Percentiles rank a stretch among this genome's conserved stretches.
Conservation (phyloP, 2,888 invertebrate genomes). For the Saturnia pavonia region DNA sequence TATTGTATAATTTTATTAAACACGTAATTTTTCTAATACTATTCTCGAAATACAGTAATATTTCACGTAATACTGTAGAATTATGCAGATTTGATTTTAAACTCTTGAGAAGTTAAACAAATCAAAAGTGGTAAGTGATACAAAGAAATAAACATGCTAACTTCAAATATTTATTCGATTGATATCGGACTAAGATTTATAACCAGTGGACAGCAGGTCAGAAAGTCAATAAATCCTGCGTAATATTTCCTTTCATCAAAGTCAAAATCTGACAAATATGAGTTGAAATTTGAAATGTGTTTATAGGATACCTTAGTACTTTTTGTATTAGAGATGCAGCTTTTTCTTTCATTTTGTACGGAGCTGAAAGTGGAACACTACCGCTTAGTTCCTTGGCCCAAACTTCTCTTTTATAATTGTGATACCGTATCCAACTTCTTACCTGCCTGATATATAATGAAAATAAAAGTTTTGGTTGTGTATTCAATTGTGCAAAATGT, state of each 20-base stretch:
- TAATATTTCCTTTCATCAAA: background rate
- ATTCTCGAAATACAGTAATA: no score
- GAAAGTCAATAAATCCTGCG: background rate
- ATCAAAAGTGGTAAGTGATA: background rate
- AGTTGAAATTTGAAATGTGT: background rate
- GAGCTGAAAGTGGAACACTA: constrained; percentile 42
- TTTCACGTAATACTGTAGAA: background rate
- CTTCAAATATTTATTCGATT: background rate
- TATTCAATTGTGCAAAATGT: no score
- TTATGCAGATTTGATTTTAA: background rate
- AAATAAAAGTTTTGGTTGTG: background rate
- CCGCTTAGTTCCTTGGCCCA: constrained; percentile 61
- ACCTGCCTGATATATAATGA: constrained; percentile 44
- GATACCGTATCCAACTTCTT: constrained; percentile 29
- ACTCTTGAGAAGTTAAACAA: background rate
- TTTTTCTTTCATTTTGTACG: constrained; percentile 44
- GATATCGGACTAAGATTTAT: background rate
- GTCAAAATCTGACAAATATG: background rate
- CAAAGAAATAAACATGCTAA: background rate
- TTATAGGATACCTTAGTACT: constrained; percentile 46
- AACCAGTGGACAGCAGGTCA: background rate
- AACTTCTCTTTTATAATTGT: constrained; percentile 40
- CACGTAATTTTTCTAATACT: background rate
- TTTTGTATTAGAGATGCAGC: constrained; percentile 55
- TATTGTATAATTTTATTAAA: background rate